These are phyloP conservation scores for Hydropotes inermis DNA, from an alignment of 2,113 vertebrate genomes.

Conservation along the genomic window DNA sequence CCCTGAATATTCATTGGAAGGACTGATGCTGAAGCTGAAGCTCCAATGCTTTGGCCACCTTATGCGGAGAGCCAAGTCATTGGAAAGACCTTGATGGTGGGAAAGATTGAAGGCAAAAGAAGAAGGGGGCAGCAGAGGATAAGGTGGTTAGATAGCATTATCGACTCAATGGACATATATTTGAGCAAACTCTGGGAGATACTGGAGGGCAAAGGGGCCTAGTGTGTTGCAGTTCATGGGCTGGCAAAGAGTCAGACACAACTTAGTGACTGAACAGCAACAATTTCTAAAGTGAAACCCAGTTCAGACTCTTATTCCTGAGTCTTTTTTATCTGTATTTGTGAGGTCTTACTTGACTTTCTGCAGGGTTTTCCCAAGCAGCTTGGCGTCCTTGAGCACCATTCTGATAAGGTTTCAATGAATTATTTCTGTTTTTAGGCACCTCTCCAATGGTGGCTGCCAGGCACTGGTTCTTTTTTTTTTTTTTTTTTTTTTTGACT, in stretches of 20 bases:
- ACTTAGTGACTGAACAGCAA: background rate
- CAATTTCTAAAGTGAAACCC: background rate
- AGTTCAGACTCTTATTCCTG: background rate
- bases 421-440: slow-evolving; percentile 48
- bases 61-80: background rate
- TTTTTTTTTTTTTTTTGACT: background rate
- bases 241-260: background rate
- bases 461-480: background rate
- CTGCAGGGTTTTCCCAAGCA: background rate
- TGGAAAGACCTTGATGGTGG: background rate
- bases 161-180: background rate
- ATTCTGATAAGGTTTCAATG: slow-evolving; percentile 31
- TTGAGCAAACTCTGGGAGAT: background rate
- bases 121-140: background rate
- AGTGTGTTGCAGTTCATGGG: background rate
- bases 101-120: background rate
- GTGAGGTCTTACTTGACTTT: background rate
- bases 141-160: background rate
- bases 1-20: background rate
- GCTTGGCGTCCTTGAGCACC: background rate
- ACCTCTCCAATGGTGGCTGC: slow-evolving; percentile 14
- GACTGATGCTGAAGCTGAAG: background rate
- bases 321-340: background rate
- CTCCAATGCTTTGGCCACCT: background rate
- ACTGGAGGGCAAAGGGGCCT: background rate